A percentile compares a stretch with the other conserved stretches of the same genome.
Conservation (phyloP, 1,140 invertebrate genomes). For the Andricus grossulariae region DNA sequence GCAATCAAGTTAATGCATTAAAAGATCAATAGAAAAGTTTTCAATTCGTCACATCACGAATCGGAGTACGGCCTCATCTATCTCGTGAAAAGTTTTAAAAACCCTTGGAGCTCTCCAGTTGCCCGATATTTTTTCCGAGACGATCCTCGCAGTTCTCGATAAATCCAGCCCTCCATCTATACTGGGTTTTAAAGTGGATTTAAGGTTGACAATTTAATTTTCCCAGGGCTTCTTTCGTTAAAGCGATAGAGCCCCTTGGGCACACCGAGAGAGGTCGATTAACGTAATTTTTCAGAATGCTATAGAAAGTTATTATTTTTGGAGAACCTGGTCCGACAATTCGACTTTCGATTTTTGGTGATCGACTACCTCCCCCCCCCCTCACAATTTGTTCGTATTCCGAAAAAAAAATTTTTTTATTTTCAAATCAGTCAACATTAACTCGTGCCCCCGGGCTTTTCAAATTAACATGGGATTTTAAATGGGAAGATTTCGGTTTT, state of each 20-base stretch:
- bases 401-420: too few species aligned
- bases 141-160: constrained; percentile 1
- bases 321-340: neutral
- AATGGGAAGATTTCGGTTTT: too few species aligned
- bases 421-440: too few species aligned
- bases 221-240: constrained; percentile 10
- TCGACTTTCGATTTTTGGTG: too few species aligned
- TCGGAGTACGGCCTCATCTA: constrained; percentile 16
- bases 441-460: too few species aligned
- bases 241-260: constrained; percentile 11
- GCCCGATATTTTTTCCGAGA: constrained; percentile 25
- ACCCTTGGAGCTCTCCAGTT: neutral
- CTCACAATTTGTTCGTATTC: too few species aligned
- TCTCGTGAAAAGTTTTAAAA: constrained; percentile 20
- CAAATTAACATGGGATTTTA: too few species aligned
- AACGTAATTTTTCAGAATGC: neutral
- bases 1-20: constrained; percentile 11
- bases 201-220: constrained; percentile 30
- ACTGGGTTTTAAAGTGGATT: constrained; percentile 15
- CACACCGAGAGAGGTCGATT: neutral
- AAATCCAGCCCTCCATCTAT: neutral
- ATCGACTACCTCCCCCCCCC: too few species aligned
- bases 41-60: constrained; percentile 12
- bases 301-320: constrained; percentile 17
- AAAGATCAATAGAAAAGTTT: constrained; percentile 3